Evolutionary conservation across 2,113 vertebrate species (phyloP), one percentile per base, ranked within the genome.

Genomic region (Piprites chloris): DNA sequence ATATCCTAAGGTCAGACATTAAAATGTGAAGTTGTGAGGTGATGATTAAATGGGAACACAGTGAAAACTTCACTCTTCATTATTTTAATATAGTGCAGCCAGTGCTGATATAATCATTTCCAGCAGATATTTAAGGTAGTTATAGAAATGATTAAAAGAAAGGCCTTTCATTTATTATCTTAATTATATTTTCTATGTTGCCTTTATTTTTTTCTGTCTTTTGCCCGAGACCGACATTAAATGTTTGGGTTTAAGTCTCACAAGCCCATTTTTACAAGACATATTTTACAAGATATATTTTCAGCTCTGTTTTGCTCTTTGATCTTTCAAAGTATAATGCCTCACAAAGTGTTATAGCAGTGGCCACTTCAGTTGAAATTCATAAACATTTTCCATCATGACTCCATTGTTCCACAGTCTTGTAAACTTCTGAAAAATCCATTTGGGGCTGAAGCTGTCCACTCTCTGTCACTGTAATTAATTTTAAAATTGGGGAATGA

Each of bases 1-100:
- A 90, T 97, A 93, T 97, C 95, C 95, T 97, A 95, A 96, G 91
- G 95, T 97, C 96, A 98, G 90, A 95, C 91, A 93, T 85, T 95
- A 90, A 97, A 97, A 97, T 93, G 88, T 96, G 94, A 96, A 96
- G 78, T 81, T 96, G 86, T 95, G 92, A 97, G 93, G 93, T 97
- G 94, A 95, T 96, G 92, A 97, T 92, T 97, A 97, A 97, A 94
- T 94, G 68, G 76, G 73, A 94, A 65, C 93, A 89, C 90, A 97
- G 87, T 91, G 91, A 97, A 97, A 95, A 74, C 94, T 85, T 97
- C 95, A 96, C 92, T 97, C 61, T 97, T 97, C 81, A 94, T 95
- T 92, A 90, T 97, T 92, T 95, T 95, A 97, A 94, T 94, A 88
- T 61, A 97, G 89, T 61, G 85, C 92, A 90, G 91, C 47, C 92